phyloP scores from a whole-genome alignment of 2,797 vertebrate genomes.

The Crenichthys baileyi region DNA sequence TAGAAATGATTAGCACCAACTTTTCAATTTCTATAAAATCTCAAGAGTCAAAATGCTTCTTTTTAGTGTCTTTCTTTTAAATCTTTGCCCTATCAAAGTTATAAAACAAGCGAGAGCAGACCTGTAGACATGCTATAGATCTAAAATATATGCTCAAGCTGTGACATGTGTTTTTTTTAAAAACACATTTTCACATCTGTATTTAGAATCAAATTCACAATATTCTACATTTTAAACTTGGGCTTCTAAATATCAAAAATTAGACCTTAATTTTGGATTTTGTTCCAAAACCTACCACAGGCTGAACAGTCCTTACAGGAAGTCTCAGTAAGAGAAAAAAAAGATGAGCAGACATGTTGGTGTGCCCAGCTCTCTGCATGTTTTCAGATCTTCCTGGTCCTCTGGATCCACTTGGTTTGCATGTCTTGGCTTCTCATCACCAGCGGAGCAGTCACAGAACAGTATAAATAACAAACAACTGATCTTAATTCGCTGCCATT shows the following conservation, averaged over 20 bases:
- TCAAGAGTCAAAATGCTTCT: not conserved
- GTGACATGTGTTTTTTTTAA: not conserved
- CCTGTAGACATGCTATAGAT: not conserved
- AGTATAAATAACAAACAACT: not conserved
- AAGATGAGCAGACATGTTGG: not conserved
- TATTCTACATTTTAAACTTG: not conserved
- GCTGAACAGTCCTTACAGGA: slow-evolving; percentile 20
- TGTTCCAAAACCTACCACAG: slow-evolving; percentile 3
- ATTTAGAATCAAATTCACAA: not conserved
- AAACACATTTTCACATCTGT: not conserved
- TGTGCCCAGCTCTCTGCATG: not conserved
- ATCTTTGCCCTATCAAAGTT: not conserved
- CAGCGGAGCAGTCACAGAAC: not conserved
- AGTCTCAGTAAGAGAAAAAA: not conserved
- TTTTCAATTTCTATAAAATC: not conserved
- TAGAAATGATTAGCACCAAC: not conserved
- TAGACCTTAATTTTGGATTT: not conserved
- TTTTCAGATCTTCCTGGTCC: slow-evolving; percentile 16
- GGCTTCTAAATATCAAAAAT: not conserved
- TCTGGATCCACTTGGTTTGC: slow-evolving; percentile 28
- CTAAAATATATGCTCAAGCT: not conserved
- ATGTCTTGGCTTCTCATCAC: slow-evolving; percentile 22
- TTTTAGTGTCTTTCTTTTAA: not conserved
- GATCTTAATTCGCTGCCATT: not conserved
- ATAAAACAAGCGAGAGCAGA: not conserved